Evolutionary conservation across 2,113 vertebrate species (phyloP), one percentile per base, ranked within the genome.

Genomic region (Antigone vipio): DNA sequence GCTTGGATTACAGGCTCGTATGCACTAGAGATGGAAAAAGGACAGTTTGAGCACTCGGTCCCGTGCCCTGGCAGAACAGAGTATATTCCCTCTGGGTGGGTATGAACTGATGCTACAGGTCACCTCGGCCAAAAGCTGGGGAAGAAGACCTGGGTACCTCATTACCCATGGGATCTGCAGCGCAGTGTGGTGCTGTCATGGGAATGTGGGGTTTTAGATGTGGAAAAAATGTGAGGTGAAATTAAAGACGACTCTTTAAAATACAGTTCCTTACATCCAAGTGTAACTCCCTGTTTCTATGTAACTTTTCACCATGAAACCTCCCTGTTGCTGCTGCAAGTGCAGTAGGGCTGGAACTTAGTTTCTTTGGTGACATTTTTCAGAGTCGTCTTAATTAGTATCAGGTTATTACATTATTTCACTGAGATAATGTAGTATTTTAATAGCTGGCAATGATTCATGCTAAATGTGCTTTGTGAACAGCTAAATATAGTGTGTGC

Each of bases 361-460:
- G 52, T 88, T 68, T 84, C 84, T 94, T 94, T 22, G 74, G 79
- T 92, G 91, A 66, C 58, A 55, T 80, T 89, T 91, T 92, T 94
- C 66, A 82, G 73, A 90, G 23, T 75, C 0, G 0, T 93, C 85
- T 84, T 63, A 89, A 95, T 96, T 95, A 96, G 67, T 66, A 91
- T 85, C 89, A 91, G 50, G 85, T 95, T 96, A 97, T 96, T 95
- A 66, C 81, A 92, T 96, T 97, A 95, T 97, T 97, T 91, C 81
- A 34, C 84, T 5, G 77, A 88, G 87, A 91, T 95, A 96, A 95
- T 87, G 73, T 89, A 87, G 71, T 91, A 77, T 96, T 97, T 95
- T 93, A 95, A 96, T 92, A 95, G 85, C 90, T 96, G 92, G 62
- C 87, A 95, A 0, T 95, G 94, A 96, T 96, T 97, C 96, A 97